Conservation (phyloP, 2,888 invertebrate species). For the Calameuta pallipes region DNA sequence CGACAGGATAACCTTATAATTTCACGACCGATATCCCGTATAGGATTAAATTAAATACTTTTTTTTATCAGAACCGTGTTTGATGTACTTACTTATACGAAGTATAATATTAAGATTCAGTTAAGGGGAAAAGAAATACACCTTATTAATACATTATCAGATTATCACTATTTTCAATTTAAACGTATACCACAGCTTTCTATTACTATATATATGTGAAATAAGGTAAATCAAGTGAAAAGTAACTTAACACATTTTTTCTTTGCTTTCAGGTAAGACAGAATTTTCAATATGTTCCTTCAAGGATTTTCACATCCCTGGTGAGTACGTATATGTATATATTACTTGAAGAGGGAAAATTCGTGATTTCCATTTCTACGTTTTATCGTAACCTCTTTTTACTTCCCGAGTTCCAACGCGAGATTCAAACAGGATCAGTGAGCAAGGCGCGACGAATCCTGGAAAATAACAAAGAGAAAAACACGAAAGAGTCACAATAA, state of each 20-base stretch:
- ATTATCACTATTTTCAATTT: slow-evolving; percentile 1
- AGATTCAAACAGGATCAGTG: not conserved
- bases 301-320: not conserved
- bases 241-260: slow-evolving; percentile 7
- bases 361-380: not conserved
- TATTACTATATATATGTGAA: not conserved
- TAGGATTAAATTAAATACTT: not conserved
- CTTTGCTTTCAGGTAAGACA: slow-evolving; percentile 36
- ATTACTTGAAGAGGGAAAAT: not conserved
- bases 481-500: not conserved
- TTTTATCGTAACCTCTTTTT: not conserved
- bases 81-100: not conserved
- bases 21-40: not conserved
- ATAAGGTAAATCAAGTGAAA: not conserved
- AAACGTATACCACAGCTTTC: not conserved
- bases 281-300: not conserved
- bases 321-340: not conserved
- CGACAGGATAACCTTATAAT: not conserved
- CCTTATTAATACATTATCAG: not conserved
- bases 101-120: not conserved
- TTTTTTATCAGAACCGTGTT: not conserved
- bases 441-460: not conserved
- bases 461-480: not conserved
- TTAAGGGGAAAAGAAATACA: not conserved
- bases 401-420: not conserved